Evolutionary conservation across 2,113 vertebrate species (phyloP).

Genomic region (Protomyctophum bolini): DNA sequence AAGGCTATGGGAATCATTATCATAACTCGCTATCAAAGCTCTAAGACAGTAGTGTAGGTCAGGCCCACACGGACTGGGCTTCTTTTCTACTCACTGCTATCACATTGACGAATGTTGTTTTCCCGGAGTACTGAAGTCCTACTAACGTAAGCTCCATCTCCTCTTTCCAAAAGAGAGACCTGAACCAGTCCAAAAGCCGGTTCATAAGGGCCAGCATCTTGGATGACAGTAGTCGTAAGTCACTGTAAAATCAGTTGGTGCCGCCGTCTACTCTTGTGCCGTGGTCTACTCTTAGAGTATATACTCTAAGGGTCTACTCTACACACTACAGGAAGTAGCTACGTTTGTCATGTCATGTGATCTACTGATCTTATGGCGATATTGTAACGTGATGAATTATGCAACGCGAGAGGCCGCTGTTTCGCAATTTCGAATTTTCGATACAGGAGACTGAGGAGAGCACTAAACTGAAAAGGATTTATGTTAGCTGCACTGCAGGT

Average conservation of each 20-base stretch:
- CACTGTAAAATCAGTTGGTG: neutral
- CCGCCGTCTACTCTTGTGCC: conserved; percentile 20
- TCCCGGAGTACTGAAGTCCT: conserved; percentile 89
- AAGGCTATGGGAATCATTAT: no score
- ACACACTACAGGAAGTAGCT: conserved; percentile 58
- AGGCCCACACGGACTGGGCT: conserved; percentile 47
- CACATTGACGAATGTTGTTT: conserved; percentile 90
- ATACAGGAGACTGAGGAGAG: no score
- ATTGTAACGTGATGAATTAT: no score
- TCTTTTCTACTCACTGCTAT: conserved; percentile 77
- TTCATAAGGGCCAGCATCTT: conserved; percentile 86
- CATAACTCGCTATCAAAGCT: no score
- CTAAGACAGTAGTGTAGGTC: conserved; percentile 47
- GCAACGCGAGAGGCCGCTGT: no score
- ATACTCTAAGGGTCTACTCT: no score
- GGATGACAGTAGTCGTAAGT: conserved; percentile 45
- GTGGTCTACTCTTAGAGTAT: no score
- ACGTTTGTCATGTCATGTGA: conserved; percentile 66
- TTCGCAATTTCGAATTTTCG: no score
- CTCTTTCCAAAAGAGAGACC: conserved; percentile 88
- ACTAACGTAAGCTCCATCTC: conserved; percentile 91
- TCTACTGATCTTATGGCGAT: neutral
- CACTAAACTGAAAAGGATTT: no score
- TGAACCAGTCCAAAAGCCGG: conserved; percentile 87
- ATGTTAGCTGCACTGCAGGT: no score